Conservation (phyloP, 2,797 vertebrate species). For the Leucoraja ocellata region DNA sequence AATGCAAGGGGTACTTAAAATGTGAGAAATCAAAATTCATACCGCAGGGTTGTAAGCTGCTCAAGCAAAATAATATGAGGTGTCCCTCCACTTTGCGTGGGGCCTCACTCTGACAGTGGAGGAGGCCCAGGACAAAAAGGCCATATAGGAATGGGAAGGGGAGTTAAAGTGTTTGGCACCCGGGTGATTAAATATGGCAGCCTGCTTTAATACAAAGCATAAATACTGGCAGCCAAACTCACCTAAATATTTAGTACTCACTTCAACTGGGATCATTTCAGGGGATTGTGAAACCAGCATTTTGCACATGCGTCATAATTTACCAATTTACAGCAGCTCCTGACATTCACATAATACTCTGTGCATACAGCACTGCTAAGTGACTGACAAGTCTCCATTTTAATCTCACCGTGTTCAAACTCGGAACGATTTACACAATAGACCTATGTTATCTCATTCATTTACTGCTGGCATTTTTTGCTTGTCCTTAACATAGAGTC, state of each 20-base stretch:
- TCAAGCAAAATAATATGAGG: no score
- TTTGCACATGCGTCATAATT: conserved; percentile 24
- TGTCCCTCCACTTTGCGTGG: no score
- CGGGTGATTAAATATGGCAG: not conserved
- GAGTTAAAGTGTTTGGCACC: not conserved
- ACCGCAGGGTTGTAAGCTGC: no score
- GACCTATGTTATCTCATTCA: no score
- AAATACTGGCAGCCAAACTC: not conserved
- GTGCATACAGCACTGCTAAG: not conserved
- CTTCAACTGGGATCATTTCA: not conserved
- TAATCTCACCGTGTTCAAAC: not conserved
- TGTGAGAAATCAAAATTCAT: no score
- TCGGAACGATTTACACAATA: not conserved
- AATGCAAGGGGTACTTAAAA: no score
- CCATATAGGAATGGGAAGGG: no score
- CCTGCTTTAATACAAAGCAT: not conserved
- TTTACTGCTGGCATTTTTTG: no score
- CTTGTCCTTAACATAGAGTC: no score
- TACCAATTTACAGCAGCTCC: not conserved
- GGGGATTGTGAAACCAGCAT: not conserved
- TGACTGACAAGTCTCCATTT: not conserved
- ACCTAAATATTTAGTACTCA: not conserved
- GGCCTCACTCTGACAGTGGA: no score
- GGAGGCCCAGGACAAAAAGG: no score
- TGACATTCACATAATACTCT: not conserved